A percentile compares a stretch with the other conserved stretches of the same genome.
Conservation (phyloP, 2,888 invertebrate genomes). For the Parascotia fuliginaria region DNA sequence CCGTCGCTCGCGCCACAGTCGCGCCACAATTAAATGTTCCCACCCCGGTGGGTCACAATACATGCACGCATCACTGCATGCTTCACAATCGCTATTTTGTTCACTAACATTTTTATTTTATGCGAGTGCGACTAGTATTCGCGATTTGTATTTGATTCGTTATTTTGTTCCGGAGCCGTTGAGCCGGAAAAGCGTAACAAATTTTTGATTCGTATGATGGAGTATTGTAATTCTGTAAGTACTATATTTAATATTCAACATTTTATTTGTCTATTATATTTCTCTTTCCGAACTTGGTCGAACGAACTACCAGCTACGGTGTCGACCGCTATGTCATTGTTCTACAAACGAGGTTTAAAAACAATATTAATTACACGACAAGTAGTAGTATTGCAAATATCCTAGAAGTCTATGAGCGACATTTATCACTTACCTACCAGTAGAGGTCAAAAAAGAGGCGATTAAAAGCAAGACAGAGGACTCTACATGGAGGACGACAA, state of each 20-base stretch:
- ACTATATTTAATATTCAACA: neutral
- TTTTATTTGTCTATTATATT: too few species aligned
- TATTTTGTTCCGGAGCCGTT: slow-evolving; percentile 62
- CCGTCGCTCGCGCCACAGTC: slow-evolving; percentile 20
- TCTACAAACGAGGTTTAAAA: too few species aligned
- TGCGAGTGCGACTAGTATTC: slow-evolving; percentile 50
- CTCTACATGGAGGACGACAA: too few species aligned
- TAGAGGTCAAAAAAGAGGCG: too few species aligned
- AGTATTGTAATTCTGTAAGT: slow-evolving; percentile 14
- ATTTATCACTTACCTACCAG: too few species aligned
- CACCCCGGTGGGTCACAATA: slow-evolving; percentile 72
- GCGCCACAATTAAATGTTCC: slow-evolving; percentile 80
- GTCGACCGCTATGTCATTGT: too few species aligned
- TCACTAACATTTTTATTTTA: slow-evolving; percentile 56
- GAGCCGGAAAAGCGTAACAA: slow-evolving; percentile 53
- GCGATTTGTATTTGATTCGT: slow-evolving; percentile 63
- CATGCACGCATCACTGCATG: slow-evolving; percentile 59
- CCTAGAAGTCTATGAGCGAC: too few species aligned
- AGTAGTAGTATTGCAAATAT: too few species aligned
- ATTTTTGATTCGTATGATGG: slow-evolving; percentile 33
- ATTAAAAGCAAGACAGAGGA: too few species aligned
- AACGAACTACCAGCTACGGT: too few species aligned
- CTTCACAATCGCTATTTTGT: slow-evolving; percentile 44
- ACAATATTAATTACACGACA: too few species aligned
- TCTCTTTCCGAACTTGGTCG: too few species aligned